These are phyloP conservation scores for Toxostoma redivivum DNA, from an alignment of 2,113 vertebrate genomes.

Conservation along the genomic window DNA sequence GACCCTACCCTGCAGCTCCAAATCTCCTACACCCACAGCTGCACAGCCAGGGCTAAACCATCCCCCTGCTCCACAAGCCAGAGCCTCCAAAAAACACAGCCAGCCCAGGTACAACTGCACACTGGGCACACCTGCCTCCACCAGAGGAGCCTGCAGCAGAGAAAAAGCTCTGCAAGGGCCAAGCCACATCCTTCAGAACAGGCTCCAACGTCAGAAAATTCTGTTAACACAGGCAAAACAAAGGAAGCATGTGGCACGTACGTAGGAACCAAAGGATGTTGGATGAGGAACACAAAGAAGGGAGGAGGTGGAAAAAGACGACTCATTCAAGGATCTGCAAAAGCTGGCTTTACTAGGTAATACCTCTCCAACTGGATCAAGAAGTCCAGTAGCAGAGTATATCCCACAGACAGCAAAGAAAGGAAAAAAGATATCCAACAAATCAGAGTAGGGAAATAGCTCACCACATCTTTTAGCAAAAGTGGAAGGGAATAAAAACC, in stretches of 20 bases:
- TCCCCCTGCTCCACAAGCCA: not conserved
- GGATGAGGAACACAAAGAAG: conserved; percentile 2
- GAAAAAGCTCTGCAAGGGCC: not conserved
- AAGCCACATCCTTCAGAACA: not conserved
- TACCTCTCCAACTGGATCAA: not conserved
- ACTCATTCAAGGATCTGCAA: not conserved
- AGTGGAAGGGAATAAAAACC: not conserved
- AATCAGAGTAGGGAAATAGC: not conserved
- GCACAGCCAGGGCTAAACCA: not conserved
- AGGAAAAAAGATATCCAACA: not conserved
- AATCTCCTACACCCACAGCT: not conserved
- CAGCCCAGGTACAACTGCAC: not conserved
- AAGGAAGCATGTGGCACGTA: not conserved
- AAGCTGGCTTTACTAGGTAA: not conserved
- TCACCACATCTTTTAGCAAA: not conserved
- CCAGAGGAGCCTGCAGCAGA: not conserved
- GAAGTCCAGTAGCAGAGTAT: not conserved
- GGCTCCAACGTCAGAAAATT: not conserved
- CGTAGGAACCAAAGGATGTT: not conserved
- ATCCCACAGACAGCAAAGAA: rapidly evolving
- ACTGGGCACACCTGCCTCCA: not conserved
- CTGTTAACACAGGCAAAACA: not conserved
- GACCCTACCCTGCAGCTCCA: not conserved
- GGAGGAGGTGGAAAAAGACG: not conserved
- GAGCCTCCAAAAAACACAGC: not conserved